Conservation (phyloP, 2,888 invertebrate species). For the Pyrrhosoma nymphula region DNA sequence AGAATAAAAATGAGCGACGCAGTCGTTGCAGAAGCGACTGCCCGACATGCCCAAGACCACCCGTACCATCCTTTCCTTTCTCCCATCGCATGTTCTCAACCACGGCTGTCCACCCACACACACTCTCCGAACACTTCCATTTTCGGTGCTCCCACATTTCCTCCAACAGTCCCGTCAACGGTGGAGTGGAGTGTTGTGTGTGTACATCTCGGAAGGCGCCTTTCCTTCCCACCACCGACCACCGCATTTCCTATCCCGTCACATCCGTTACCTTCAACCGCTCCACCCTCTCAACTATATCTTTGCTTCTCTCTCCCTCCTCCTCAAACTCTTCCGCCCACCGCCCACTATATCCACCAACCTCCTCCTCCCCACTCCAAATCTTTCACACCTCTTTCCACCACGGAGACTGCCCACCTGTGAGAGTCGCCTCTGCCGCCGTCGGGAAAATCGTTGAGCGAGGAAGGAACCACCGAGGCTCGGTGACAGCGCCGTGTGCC, state of each 20-base stretch:
- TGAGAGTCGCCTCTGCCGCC: background rate
- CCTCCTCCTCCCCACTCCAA: background rate
- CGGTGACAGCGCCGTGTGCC: background rate
- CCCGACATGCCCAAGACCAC: too few species aligned
- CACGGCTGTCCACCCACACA: too few species aligned
- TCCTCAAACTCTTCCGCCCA: background rate
- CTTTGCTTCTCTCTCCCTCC: background rate
- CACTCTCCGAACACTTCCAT: too few species aligned
- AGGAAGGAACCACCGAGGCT: background rate
- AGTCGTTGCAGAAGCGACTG: too few species aligned
- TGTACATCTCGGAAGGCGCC: background rate
- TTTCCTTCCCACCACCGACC: background rate
- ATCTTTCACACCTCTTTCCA: too few species aligned
- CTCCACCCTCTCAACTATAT: background rate
- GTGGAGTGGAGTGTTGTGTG: too few species aligned
- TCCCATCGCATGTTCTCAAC: too few species aligned
- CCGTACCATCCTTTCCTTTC: too few species aligned
- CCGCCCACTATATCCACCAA: background rate
- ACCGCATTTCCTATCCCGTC: background rate
- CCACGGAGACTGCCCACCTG: conserved; percentile 25
- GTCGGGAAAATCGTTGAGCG: background rate
- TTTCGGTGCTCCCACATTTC: background rate
- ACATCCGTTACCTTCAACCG: background rate
- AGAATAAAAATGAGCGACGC: too few species aligned
- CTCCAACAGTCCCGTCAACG: too few species aligned